phyloP scores from a whole-genome alignment of 2,797 vertebrate genomes.

The Nyctibius grandis region DNA sequence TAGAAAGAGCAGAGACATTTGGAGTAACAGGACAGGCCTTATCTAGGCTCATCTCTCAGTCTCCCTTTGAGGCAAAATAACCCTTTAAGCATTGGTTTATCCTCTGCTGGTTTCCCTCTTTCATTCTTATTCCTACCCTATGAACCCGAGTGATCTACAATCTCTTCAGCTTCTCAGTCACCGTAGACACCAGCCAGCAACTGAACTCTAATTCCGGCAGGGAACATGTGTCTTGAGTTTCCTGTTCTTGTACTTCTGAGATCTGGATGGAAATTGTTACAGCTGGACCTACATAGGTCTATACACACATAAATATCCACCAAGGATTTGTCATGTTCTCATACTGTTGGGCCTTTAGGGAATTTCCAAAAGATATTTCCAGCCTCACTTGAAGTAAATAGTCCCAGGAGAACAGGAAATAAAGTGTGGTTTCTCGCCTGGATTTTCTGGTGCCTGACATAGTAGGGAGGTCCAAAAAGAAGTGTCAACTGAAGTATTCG shows the following conservation, averaged over 20 bases:
- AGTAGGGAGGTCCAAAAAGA: neutral
- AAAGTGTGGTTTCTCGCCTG: neutral
- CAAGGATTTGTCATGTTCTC: neutral
- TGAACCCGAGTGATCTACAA: neutral
- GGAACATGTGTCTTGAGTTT: neutral
- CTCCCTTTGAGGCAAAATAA: neutral
- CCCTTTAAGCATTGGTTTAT: neutral
- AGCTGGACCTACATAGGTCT: neutral
- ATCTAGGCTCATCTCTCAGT: neutral
- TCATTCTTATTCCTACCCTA: neutral
- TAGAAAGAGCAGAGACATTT: neutral
- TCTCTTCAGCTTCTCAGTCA: neutral
- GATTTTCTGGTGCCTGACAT: neutral
- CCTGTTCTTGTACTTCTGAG: neutral
- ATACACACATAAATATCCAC: neutral
- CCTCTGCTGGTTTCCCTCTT: neutral
- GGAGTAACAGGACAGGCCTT: neutral
- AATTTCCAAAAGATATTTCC: conserved; percentile 6
- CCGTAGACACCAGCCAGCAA: neutral
- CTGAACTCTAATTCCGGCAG: neutral
- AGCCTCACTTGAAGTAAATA: neutral
- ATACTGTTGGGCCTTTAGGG: neutral
- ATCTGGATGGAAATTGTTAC: neutral
- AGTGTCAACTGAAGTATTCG: neutral
- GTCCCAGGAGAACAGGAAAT: neutral